Percentiles rank a stretch among this genome's conserved stretches.
These are phyloP conservation scores for Cosmia pyralina DNA, from an alignment of 2,888 invertebrate species.

Conservation along the genomic window DNA sequence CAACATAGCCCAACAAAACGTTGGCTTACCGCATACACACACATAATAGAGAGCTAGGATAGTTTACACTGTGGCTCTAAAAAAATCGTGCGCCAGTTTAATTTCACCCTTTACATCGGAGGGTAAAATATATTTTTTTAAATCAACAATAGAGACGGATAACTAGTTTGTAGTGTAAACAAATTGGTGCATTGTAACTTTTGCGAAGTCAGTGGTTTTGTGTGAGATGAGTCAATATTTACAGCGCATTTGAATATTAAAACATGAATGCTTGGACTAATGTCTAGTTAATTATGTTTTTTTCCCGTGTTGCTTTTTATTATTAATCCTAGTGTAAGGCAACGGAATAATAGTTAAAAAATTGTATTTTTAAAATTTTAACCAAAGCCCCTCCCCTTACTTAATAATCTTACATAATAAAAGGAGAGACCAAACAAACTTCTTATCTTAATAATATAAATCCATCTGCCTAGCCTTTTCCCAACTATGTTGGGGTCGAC, in stretches of 20 bases:
- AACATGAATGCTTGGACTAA: conserved; percentile 29
- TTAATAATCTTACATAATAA: too few relatives aligned
- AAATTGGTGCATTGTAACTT: conserved; percentile 84
- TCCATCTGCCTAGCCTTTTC: too few relatives aligned
- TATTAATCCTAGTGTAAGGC: not conserved
- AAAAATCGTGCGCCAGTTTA: conserved; percentile 48
- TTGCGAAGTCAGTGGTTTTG: conserved; percentile 70
- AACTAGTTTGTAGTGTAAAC: conserved; percentile 88
- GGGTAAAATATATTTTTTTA: conserved; percentile 81
- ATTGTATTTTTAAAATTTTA: not conserved
- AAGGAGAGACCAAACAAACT: too few relatives aligned
- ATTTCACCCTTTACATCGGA: conserved; percentile 76
- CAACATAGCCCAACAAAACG: conserved; percentile 24
- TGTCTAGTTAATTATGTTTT: conserved; percentile 20
- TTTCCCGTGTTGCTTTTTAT: not conserved
- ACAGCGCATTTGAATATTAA: conserved; percentile 57
- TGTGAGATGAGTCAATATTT: conserved; percentile 61
- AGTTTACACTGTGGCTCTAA: conserved; percentile 65
- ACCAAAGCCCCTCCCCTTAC: not conserved
- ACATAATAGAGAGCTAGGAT: not conserved
- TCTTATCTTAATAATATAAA: too few relatives aligned
- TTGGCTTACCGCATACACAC: conserved; percentile 47
- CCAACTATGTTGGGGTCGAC: too few relatives aligned
- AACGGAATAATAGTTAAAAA: not conserved
- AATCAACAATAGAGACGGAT: conserved; percentile 84